Base-by-base conservation (phyloP, 2,888 invertebrate species). In the Imbricaverruca yamaguchii region DNA sequence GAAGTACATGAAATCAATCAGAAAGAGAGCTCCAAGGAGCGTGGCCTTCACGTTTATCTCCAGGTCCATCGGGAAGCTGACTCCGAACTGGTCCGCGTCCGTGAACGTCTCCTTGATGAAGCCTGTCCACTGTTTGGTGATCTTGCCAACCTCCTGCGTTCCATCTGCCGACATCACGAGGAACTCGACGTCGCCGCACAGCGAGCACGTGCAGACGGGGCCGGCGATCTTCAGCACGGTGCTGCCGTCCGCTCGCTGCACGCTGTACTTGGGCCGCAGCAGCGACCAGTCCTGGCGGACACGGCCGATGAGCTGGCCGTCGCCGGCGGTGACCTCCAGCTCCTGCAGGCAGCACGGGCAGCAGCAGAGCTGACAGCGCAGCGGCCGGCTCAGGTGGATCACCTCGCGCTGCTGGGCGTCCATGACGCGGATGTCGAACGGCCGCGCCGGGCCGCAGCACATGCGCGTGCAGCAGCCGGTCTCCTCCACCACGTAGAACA, bases 111-210 rank as follows among this genome's bases (percentile, higher is more conserved):
- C 89, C 84, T 87, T 86, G 25, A 85, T 85, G 55, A 88, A 83
- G 4, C 88, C 88, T 9, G 87, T 85, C 88, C 88, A 89, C 84
- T 89, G 87, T 83, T 89, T 89, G 56, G 87, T 85, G 81, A 89
- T 87, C 79, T 85, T 85, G 1, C 89, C 88, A 55, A 88, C 86
- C 83, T 86, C 84, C 0, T 85, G 85, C 2, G 82, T 59, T 3
- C 83, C 83, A 69, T 87, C 87, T 83, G 88, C 87, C 18, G 85
- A 84, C 21, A 84, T 15, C 10, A 84, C 81, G 80, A 74, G 55
- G 80, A 88, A 88, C 82, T 87, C 87, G 23, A 88, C 86, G 81
- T 88, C 87, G 25, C 87, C 87, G 84, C 87, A 87, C 67, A 87
- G 84, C 83, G 85, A 86, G 84, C 86, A 86, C 9, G 86, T 85